These are phyloP conservation scores for Laodelphax striatellus DNA, from an alignment of 1,140 invertebrate species.

Conservation along the genomic window DNA sequence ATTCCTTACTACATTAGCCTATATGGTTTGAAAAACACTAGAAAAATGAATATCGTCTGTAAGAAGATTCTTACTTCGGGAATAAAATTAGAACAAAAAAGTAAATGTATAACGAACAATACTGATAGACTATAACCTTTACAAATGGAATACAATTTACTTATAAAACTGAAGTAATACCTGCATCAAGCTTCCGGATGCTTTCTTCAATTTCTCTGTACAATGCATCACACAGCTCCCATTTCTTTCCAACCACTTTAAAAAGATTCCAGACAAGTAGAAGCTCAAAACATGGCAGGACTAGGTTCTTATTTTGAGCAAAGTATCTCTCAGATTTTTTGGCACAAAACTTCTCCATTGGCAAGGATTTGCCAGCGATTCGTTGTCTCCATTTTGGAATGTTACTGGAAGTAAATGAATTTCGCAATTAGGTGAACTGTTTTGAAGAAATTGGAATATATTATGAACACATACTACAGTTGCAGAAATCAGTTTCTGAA, in stretches of 20 bases:
- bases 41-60: no score
- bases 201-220: conserved; percentile 58
- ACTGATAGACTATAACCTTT: no score
- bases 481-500: no score
- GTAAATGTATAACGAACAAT: no score
- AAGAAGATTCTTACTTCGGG: no score
- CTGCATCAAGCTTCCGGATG: conserved; percentile 32
- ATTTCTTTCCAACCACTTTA: conserved; percentile 63
- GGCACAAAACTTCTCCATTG: conserved; percentile 91
- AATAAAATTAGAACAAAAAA: no score
- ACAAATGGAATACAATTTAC: no score
- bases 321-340: conserved; percentile 71
- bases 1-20: no score
- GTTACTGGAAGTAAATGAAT: conserved; percentile 40
- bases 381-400: conserved; percentile 73
- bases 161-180: neutral
- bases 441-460: no score
- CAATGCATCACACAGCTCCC: conserved; percentile 52
- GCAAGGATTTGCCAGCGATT: conserved; percentile 91
- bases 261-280: conserved; percentile 93
- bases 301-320: conserved; percentile 56
- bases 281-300: conserved; percentile 76
- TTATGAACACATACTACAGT: no score
- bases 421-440: neutral
- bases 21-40: no score